Conservation (phyloP, 1,140 invertebrate species). For the Brachionus sp. region DNA sequence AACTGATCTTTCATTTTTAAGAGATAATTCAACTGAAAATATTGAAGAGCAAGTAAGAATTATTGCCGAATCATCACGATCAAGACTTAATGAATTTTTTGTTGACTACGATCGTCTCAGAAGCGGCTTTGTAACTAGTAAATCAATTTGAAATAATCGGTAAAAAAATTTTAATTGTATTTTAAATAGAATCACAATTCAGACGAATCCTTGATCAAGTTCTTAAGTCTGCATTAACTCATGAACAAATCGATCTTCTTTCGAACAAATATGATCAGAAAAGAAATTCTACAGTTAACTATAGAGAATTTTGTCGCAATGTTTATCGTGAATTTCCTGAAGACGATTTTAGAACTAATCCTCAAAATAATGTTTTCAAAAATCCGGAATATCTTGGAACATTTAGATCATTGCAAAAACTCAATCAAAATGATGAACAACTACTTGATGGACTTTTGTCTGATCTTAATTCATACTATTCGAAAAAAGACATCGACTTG, state of each 20-base stretch:
- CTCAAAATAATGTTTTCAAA: constrained; percentile 2
- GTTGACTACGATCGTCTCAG: constrained; percentile 58
- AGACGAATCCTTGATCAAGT: constrained; percentile 56
- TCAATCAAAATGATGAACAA: constrained; percentile 51
- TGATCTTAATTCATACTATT: constrained; percentile 53
- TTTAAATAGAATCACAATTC: constrained; percentile 54
- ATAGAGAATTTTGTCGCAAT: constrained; percentile 55
- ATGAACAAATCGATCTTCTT: constrained; percentile 52
- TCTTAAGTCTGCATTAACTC: constrained; percentile 52
- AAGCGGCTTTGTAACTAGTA: constrained; percentile 59
- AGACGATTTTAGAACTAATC: neutral
- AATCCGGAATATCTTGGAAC: constrained; percentile 51
- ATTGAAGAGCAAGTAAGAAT: constrained; percentile 55
- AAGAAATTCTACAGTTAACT: constrained; percentile 55
- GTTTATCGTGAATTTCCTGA: constrained; percentile 50
- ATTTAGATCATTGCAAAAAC: constrained; percentile 52
- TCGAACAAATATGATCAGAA: constrained; percentile 53
- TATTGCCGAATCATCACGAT: constrained; percentile 53
- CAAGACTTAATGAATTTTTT: constrained; percentile 57
- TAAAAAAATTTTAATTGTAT: neutral
- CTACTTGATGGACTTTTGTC: constrained; percentile 50
- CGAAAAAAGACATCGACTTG: constrained; percentile 54
- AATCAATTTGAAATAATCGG: constrained; percentile 10
- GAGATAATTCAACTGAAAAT: constrained; percentile 45
- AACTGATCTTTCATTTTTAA: neutral